Evolutionary conservation across 2,797 vertebrate species (phyloP).

Genomic region (Malacoctenus gilli): DNA sequence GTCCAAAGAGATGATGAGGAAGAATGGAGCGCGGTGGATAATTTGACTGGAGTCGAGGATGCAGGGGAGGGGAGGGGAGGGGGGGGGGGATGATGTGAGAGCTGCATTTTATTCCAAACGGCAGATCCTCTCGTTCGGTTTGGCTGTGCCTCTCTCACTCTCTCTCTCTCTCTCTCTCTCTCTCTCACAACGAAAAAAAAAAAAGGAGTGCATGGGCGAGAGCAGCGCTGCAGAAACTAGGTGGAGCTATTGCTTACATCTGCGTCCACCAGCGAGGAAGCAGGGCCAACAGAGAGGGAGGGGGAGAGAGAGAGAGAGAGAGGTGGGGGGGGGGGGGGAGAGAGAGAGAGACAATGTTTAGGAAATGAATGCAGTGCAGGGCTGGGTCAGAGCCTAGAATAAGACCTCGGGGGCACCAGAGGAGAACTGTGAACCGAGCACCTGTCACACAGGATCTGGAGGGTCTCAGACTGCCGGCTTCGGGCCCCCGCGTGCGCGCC

Average conservation of each 20-base stretch:
- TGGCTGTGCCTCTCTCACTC: slow-evolving; percentile 42
- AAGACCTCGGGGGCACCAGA: slow-evolving; percentile 54
- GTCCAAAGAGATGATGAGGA: slow-evolving; percentile 74
- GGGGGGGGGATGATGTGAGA: slow-evolving; percentile 63
- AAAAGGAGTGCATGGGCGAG: slow-evolving; percentile 35
- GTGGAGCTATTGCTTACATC: slow-evolving; percentile 77
- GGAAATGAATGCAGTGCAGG: slow-evolving; percentile 69
- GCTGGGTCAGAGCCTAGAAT: slow-evolving; percentile 63
- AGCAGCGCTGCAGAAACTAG: slow-evolving; percentile 69
- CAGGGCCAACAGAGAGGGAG: slow-evolving; percentile 44
- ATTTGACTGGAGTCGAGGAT: slow-evolving; percentile 70
- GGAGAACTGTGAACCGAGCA: slow-evolving; percentile 63
- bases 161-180: too few relatives aligned
- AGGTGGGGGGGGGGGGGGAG: neutral
- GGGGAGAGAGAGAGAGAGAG: slow-evolving; percentile 1
- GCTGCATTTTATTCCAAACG: slow-evolving; percentile 68
- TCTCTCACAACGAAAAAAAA: too few relatives aligned
- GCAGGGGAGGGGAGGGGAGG: slow-evolving; percentile 50
- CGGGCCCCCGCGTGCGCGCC: slow-evolving; percentile 56
- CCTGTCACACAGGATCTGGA: slow-evolving; percentile 66
- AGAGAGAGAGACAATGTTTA: slow-evolving; percentile 58
- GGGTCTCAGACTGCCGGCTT: slow-evolving; percentile 52
- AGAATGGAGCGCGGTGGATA: slow-evolving; percentile 72
- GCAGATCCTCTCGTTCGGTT: slow-evolving; percentile 59
- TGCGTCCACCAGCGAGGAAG: slow-evolving; percentile 52